Evolutionary conservation across 2,113 vertebrate genomes (phyloP), one percentile per base, ranked within the genome.

Genomic region (cattle (Bos taurus)): DNA sequence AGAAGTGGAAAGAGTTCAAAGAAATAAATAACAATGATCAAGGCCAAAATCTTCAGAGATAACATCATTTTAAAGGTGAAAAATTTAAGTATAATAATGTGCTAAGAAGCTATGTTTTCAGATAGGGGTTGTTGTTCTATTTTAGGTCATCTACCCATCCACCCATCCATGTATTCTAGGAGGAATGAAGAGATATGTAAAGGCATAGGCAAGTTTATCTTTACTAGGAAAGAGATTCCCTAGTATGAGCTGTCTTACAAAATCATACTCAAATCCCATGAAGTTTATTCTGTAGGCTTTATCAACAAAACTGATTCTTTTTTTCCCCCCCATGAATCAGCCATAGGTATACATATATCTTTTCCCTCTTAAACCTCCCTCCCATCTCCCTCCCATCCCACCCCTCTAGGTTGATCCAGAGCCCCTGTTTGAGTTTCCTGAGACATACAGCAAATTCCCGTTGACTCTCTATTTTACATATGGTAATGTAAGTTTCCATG

Each of bases 251-350:
- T 93, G 59, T 11, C 67, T 64, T 86, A 46, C 11, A 88, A 82
- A 90, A n/a, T 86, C 54, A 43, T 30, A 56, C 80, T 92, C 16
- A 86, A 67, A 43, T 86, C 59, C 9, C 56, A 28, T 40, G 26
- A 26, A 56, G 12, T 88, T 95, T 97, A 86, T 60, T 59, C 59
- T 62, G 30, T 57, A 52, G 23, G 15, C 8, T 82, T 60, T 94
- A 56, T 71, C 23, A 74, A 71, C 16, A 92, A 5, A 89, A 23
- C 43, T 81, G 25, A 88, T 60, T 94, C 57, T 50, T 81, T 23
- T 71, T 10, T 67, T 60, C 17, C 1, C 0, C 1, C 30, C 67
- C 19, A 71, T 40, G 67, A 40, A 40, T 71, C 67, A 23, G 19
- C 17, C n/a, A 36, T 21, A 23, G 64, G n/a, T 71, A 71, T 71